A percentile compares a stretch with the other conserved stretches of the same genome.
Conservation (phyloP, 1,140 invertebrate species). For the Samia ricini region DNA sequence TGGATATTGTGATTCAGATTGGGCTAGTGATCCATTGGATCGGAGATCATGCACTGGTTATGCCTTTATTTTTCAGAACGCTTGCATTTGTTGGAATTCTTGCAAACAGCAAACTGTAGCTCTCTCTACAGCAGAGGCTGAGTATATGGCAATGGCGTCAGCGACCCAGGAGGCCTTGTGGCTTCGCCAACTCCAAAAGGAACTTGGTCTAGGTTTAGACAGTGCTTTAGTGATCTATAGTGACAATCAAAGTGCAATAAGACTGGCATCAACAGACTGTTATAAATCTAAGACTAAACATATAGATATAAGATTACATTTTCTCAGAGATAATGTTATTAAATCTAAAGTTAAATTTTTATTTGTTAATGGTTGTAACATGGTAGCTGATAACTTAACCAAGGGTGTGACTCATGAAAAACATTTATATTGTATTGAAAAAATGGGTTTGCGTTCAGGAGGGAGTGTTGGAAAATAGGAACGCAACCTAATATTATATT, state of each 20-base stretch:
- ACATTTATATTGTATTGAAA: conserved; percentile 18
- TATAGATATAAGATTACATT: conserved; percentile 38
- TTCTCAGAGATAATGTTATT: conserved; percentile 32
- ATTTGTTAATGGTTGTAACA: conserved; percentile 26
- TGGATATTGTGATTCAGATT: conserved; percentile 62
- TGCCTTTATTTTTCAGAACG: conserved; percentile 30
- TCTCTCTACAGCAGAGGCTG: conserved; percentile 34
- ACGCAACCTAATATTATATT: no score
- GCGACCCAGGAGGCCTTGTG: conserved; percentile 30
- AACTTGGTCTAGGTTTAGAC: conserved; percentile 17
- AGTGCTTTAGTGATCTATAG: conserved; percentile 12
- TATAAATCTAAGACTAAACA: conserved; percentile 38
- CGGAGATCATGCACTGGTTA: conserved; percentile 36
- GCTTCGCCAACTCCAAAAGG: conserved; percentile 22
- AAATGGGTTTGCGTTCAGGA: conserved; percentile 27
- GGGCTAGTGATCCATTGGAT: conserved; percentile 35
- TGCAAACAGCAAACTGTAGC: conserved; percentile 35
- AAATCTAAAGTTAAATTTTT: conserved; percentile 30
- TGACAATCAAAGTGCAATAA: conserved; percentile 36
- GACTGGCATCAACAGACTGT: conserved; percentile 25
- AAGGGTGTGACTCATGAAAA: conserved; percentile 17
- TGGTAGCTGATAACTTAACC: conserved; percentile 38
- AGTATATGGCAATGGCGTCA: conserved; percentile 39
- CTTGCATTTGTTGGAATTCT: conserved; percentile 33
- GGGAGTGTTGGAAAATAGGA: conserved; percentile 12